Percentiles rank a stretch among this genome's conserved stretches.
These are phyloP conservation scores for Drosophila rufa DNA, from an alignment of 1,140 invertebrate genomes.

Conservation along the genomic window DNA sequence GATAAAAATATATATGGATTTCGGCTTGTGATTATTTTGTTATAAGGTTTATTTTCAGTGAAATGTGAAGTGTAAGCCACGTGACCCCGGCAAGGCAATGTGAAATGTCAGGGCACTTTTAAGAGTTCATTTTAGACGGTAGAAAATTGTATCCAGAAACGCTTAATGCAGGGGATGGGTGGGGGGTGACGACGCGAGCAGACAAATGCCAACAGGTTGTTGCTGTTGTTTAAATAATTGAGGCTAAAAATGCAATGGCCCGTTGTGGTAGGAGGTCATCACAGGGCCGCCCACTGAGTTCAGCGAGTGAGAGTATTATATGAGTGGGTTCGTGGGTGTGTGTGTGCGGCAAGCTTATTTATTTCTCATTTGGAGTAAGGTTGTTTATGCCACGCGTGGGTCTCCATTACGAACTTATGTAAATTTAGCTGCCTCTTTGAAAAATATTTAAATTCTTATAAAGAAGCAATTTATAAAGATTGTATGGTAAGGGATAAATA, in stretches of 20 bases:
- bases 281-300: constrained; percentile 18
- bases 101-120: constrained; percentile 76
- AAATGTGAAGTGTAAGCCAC: constrained; percentile 7
- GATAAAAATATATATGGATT: not conserved
- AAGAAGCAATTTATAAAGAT: too few relatives aligned
- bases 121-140: constrained; percentile 70
- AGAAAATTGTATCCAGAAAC: constrained; percentile 43
- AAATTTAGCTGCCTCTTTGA: not conserved
- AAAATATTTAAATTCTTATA: not conserved
- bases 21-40: too few relatives aligned
- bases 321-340: constrained; percentile 1
- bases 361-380: constrained; percentile 1
- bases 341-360: not conserved
- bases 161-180: constrained; percentile 11
- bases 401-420: not conserved
- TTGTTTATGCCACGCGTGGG: not conserved
- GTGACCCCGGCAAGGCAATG: constrained; percentile 54
- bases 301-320: not conserved
- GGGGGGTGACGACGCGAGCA: not conserved
- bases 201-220: constrained; percentile 73
- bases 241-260: constrained; percentile 58
- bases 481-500: too few relatives aligned
- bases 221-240: constrained; percentile 66
- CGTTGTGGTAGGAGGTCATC: constrained; percentile 9
- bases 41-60: constrained; percentile 16